Percentiles rank a stretch among this genome's conserved stretches.
phyloP scores from a whole-genome alignment of 1,140 invertebrate species.

The fruit fly (Drosophila melanogaster) region Release_6_plus_ISO1_MT NT_033777.3:16888001-16888500 shows the following conservation, averaged over 20 bases:
- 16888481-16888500: conserved; percentile 21
- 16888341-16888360: neutral
- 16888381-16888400: neutral
- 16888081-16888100: conserved; percentile 55
- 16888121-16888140: conserved; percentile 2
- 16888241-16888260: neutral
- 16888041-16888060: conserved; percentile 39
- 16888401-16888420: conserved; percentile 36
- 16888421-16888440: conserved; percentile 36
- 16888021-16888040: conserved; percentile 25
- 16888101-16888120: neutral
- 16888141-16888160: conserved; percentile 1
- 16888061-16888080: conserved; percentile 75
- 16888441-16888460: conserved; percentile 19
- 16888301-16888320: neutral
- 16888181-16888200: neutral
- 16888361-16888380: conserved; percentile 16
- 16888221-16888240: neutral
- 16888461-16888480: conserved; percentile 42
- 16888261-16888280: no score
- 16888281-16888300: neutral
- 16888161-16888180: conserved; percentile 3
- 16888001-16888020: neutral
- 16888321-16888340: neutral
- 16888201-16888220: neutral